Conservation (phyloP, 1,140 invertebrate species). For the Platyscapa corneri region DNA sequence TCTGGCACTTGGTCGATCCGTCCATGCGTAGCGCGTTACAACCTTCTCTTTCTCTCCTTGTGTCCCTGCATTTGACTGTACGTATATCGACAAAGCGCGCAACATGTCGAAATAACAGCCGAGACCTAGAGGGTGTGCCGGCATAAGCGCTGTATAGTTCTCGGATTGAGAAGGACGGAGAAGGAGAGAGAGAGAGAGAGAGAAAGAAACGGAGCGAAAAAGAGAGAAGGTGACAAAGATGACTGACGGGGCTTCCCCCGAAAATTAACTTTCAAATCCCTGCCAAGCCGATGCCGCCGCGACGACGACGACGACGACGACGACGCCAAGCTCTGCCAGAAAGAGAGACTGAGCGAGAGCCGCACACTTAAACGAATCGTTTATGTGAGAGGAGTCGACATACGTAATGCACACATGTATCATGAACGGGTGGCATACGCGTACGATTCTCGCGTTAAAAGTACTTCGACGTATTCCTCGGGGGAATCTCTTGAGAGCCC, state of each 20-base stretch:
- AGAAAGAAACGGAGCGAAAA: slow-evolving; percentile 5
- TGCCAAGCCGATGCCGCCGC: slow-evolving; percentile 57
- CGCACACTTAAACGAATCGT: slow-evolving; percentile 63
- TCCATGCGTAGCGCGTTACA: slow-evolving; percentile 69
- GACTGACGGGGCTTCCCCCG: slow-evolving; percentile 63
- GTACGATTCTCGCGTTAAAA: slow-evolving; percentile 21
- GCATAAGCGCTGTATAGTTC: neutral
- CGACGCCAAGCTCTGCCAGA: neutral
- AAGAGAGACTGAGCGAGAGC: neutral
- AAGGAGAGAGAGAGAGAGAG: slow-evolving; percentile 29
- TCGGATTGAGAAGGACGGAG: slow-evolving; percentile 51
- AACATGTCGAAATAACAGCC: slow-evolving; percentile 69
- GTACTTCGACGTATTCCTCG: slow-evolving; percentile 38
- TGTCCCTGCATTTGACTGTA: slow-evolving; percentile 68
- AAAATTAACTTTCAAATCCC: slow-evolving; percentile 72
- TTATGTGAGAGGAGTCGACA: slow-evolving; percentile 52
- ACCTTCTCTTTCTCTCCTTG: slow-evolving; percentile 24
- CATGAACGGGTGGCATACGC: slow-evolving; percentile 3
- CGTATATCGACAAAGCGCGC: slow-evolving; percentile 70
- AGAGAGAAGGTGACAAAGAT: slow-evolving; percentile 59
- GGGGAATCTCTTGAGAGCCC: slow-evolving; percentile 36
- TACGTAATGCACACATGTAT: slow-evolving; percentile 15
- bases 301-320: neutral
- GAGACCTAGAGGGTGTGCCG: slow-evolving; percentile 56
- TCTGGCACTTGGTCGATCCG: slow-evolving; percentile 71